Base-by-base conservation (phyloP, 2,888 invertebrate genomes). In the Ichneumoninae sp. region DNA sequence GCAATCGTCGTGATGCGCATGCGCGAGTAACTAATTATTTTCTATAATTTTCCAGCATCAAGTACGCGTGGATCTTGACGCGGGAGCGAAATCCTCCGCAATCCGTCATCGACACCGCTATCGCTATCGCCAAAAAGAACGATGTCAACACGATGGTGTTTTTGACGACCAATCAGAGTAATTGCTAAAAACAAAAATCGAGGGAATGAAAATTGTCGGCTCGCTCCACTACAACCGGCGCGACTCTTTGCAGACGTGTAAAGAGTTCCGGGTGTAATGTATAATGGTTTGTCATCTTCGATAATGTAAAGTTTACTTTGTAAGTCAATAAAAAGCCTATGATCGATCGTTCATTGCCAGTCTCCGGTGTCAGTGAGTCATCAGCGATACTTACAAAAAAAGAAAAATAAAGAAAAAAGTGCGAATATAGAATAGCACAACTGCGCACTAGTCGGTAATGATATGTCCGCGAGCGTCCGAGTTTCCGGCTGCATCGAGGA, bases 51-150 rank as follows among this genome's bases (percentile, higher is more conserved):
- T 91, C 82, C 75, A 92, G 92, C 70, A 30, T 88, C 92, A 94
- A 94, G 88, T 94, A 94, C 84, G 94, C 94, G 3, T 95, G 96
- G 96, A 95, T 97, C 79, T 93, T 97, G 66, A 96, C 96, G 0
- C 95, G 96, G 88, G 94, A 95, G 69, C 94, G 94, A 47, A 94
- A 94, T 73, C 96, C 96, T n/a, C 91, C 95, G 0, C 88, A 94
- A 2, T 91, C 95, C 33, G 94, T 95, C 0, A 90, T 96, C 89
- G 94, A 96, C 86, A 95, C 95, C 85, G 96, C 96, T 0, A 95
- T 96, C 87, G 91, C 93, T 65, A 94, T 94, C 1, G 89, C 95
- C 6, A 95, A 96, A 83, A 94, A 94, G 70, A 95, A 95, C 88
- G 92, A 94, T 8, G 95, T 96, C 77, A 95, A 94, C 87, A 94